A percentile compares a stretch with the other conserved stretches of the same genome.
Conservation (phyloP, 2,888 invertebrate species). For the Xestia xanthographa region DNA sequence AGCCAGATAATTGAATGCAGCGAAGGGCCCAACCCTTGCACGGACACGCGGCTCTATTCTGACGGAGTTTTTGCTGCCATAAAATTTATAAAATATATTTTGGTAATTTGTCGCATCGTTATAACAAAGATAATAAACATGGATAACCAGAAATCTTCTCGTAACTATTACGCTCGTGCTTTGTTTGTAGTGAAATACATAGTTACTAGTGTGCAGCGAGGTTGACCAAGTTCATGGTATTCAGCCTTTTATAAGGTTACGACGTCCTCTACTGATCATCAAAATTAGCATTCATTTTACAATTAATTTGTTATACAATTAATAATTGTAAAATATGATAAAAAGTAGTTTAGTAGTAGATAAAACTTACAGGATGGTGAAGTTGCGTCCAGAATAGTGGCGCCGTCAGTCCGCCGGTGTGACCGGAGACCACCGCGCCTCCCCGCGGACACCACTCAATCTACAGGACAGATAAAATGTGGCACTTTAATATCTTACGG, state of each 20-base stretch:
- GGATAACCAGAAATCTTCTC: too few relatives aligned
- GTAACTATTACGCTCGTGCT: too few relatives aligned
- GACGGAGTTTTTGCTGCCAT: neutral
- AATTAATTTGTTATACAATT: neutral
- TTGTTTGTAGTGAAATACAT: too few relatives aligned
- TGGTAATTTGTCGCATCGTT: too few relatives aligned
- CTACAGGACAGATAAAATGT: conserved; percentile 45
- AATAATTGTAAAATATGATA: neutral
- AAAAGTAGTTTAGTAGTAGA: neutral
- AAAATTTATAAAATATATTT: neutral
- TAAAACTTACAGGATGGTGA: neutral
- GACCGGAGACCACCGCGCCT: conserved; percentile 19
- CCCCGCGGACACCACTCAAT: conserved; percentile 48
- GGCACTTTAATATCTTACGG: conserved; percentile 17
- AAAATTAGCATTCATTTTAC: neutral
- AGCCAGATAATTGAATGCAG: conserved; percentile 77
- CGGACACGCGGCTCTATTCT: conserved; percentile 65
- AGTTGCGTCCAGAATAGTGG: conserved; percentile 46
- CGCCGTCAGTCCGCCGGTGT: conserved; percentile 20
- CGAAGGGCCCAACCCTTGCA: conserved; percentile 73
- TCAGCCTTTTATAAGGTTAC: neutral
- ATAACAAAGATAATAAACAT: neutral
- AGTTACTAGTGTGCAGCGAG: too few relatives aligned
- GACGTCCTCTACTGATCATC: neutral
- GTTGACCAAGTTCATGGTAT: too few relatives aligned